Conservation (phyloP, 1,140 invertebrate species). For the Apis mellifera region Amel_HAv3.1 CM009939.2:11686501-11687000, state of each 20-base stretch:
- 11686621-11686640: too few relatives aligned
- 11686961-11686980: background rate
- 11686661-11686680: background rate
- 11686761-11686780: background rate
- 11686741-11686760: too few relatives aligned
- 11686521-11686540: too few relatives aligned
- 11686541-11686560: too few relatives aligned
- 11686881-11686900: slow-evolving; percentile 49
- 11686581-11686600: too few relatives aligned
- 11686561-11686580: too few relatives aligned
- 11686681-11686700: background rate
- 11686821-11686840: slow-evolving; percentile 48
- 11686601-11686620: too few relatives aligned
- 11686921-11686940: slow-evolving; percentile 31
- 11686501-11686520: too few relatives aligned
- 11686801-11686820: slow-evolving; percentile 45
- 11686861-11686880: slow-evolving; percentile 32
- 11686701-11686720: background rate
- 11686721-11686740: background rate
- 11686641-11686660: background rate
- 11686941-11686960: slow-evolving; percentile 34
- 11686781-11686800: slow-evolving; percentile 9
- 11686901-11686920: slow-evolving; percentile 35
- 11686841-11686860: slow-evolving; percentile 18
- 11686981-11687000: background rate